Conservation (phyloP, 2,888 invertebrate genomes). For the Spilosoma lubricipeda region DNA sequence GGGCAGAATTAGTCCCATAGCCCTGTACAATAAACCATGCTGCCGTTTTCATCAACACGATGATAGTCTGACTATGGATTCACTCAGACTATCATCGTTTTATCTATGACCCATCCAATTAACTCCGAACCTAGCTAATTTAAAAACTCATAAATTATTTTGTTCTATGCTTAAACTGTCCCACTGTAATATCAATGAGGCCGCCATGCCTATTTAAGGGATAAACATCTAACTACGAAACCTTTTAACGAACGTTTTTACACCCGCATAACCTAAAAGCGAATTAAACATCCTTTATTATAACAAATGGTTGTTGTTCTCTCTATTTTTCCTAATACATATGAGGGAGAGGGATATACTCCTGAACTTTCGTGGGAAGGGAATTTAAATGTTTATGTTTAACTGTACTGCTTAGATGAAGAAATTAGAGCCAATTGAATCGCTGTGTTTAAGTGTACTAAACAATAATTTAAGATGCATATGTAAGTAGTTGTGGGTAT, state of each 20-base stretch:
- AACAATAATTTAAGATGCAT: conserved; percentile 22
- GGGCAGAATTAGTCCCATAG: no score
- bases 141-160: conserved; percentile 11
- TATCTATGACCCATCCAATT: background rate
- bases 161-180: background rate
- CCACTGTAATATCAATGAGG: conserved; percentile 10
- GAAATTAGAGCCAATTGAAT: conserved; percentile 43
- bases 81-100: no score
- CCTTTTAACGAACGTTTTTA: conserved; percentile 35
- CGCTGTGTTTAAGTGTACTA: conserved; percentile 27
- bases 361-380: conserved; percentile 47
- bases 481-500: background rate
- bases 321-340: conserved; percentile 28
- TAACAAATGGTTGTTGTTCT: conserved; percentile 43
- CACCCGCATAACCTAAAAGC: conserved; percentile 52
- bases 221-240: conserved; percentile 6
- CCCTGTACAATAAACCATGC: no score
- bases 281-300: conserved; percentile 49
- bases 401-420: conserved; percentile 31
- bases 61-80: no score
- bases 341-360: conserved; percentile 28
- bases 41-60: no score
- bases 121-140: background rate
- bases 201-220: conserved; percentile 8
- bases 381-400: conserved; percentile 42